These are phyloP conservation scores for Mungos mungo DNA, from an alignment of 2,113 vertebrate species.

Conservation along the genomic window DNA sequence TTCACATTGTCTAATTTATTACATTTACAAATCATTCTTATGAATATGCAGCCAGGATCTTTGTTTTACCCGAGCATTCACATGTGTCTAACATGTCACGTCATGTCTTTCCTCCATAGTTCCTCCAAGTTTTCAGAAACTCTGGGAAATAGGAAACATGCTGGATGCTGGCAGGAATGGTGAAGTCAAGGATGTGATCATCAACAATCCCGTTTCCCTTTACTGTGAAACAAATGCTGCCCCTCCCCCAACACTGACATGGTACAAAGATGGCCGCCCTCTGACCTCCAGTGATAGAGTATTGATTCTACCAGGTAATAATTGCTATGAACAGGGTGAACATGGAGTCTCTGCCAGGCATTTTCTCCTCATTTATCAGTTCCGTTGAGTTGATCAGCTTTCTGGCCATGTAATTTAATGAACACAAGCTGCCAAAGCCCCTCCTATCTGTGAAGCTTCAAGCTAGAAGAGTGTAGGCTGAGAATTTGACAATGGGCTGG, in stretches of 20 bases:
- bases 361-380: neutral
- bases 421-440: neutral
- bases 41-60: neutral
- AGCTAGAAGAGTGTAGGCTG: neutral
- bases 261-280: conserved; percentile 93
- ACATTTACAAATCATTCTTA: neutral
- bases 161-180: conserved; percentile 82
- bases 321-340: neutral
- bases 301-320: conserved; percentile 93
- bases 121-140: conserved; percentile 93
- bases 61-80: neutral
- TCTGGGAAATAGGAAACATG: conserved; percentile 83
- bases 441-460: neutral
- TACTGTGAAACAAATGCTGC: conserved; percentile 96
- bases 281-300: conserved; percentile 91
- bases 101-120: conserved; percentile 82
- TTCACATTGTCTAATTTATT: neutral
- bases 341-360: neutral
- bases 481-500: neutral
- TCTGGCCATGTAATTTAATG: neutral
- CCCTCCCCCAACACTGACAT: conserved; percentile 94
- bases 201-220: conserved; percentile 94
- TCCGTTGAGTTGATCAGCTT: neutral
- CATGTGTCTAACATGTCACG: neutral
- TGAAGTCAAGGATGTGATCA: conserved; percentile 90